Evolutionary conservation across 2,113 vertebrate species (phyloP), one percentile per base, ranked within the genome.

Genomic region (Falcunculus frontatus): DNA sequence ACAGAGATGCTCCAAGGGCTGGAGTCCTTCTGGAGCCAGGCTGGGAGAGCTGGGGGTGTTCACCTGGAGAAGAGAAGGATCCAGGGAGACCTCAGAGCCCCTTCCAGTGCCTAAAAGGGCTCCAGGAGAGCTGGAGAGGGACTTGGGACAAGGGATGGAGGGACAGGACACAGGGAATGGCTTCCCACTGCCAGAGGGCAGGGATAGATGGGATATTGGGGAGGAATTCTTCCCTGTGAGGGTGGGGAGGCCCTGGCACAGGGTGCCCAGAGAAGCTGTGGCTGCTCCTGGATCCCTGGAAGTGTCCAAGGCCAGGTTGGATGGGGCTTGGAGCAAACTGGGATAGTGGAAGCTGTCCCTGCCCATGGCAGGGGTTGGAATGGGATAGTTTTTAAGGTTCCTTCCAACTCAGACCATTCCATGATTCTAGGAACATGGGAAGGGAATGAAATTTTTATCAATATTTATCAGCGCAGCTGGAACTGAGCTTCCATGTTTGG

Each of bases 271-370:
- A 65, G 76, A 7, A 73, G 59, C 50, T 81, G 68, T 81, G 52
- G 68, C 76, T 89, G 68, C 6, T 12, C 37, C 42, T 39, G 69
- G 29, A 65, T 44, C 50, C 59, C 37, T 73, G 76, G 50, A 4
- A 74, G 12, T 44, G 12, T 20, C 52, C 52, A 57, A 44, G 86
- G 4, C 3, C 15, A 11, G 44, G 27, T 0, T 80, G 49, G 30
- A 63, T 0, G 0, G n/a, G 7, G 16, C 16, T 72, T 72, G 37
- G 44, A 44, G 1, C 37, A 37, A 0, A 15, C 4, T 68, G 69
- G 46, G 20, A 2, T 0, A 15, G 39, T 32, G 39, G 23, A 0
- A 68, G 16, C 3, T 67, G 23, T 52, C 37, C 25, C 25, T 41
- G 49, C 3, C 11, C 30, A 32, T 10, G 32, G 26, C 21, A 80